Percentiles rank a stretch among this genome's conserved stretches.
Evolutionary conservation across 2,797 vertebrate genomes (phyloP).

Genomic region (Threskiornis aethiopicus): DNA sequence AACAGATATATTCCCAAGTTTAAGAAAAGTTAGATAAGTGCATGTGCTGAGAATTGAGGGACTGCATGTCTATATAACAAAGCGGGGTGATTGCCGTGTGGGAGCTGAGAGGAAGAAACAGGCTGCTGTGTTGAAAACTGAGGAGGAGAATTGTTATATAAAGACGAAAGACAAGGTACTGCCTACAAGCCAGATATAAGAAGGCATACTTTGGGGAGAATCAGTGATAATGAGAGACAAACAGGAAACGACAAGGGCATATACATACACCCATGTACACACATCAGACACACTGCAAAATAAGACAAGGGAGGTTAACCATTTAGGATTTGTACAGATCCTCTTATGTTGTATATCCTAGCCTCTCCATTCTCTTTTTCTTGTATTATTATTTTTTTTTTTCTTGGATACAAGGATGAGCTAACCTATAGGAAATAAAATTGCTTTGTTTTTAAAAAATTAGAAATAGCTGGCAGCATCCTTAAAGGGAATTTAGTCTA

Average conservation of each 20-base stretch:
- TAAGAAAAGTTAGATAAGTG: background rate
- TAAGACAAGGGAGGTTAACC: background rate
- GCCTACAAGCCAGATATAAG: background rate
- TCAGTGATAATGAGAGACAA: background rate
- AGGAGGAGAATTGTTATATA: slow-evolving; percentile 35
- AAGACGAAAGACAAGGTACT: background rate
- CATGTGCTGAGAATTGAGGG: background rate
- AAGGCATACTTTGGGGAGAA: background rate
- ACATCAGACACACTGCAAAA: background rate
- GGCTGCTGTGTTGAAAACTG: background rate
- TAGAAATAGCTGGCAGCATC: background rate
- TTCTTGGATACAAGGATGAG: background rate
- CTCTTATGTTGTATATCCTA: background rate
- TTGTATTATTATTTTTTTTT: background rate
- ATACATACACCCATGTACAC: background rate
- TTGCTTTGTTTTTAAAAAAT: background rate
- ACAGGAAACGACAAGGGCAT: background rate
- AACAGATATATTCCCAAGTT: background rate
- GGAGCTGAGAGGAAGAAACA: slow-evolving; percentile 17
- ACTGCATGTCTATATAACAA: background rate
- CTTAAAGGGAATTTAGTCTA: background rate
- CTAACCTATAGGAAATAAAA: background rate
- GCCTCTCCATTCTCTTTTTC: background rate
- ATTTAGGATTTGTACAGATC: background rate
- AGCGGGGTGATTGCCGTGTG: background rate